A percentile compares a stretch with the other conserved stretches of the same genome.
Conservation (phyloP, 2,113 vertebrate genomes). For the Indicator indicator region DNA sequence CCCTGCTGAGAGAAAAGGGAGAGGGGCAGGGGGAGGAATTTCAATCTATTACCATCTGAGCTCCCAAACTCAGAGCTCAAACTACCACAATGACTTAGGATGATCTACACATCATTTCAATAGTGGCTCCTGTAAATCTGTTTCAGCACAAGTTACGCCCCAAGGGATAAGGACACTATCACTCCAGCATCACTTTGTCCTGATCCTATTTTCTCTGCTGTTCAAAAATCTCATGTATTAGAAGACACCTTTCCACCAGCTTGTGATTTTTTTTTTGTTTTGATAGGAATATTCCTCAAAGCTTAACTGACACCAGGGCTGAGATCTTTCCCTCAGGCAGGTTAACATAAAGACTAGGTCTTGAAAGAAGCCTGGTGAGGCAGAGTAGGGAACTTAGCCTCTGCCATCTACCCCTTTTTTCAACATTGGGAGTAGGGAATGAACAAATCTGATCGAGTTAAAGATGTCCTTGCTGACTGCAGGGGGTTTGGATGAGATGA, state of each 20-base stretch:
- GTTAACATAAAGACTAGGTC: background rate
- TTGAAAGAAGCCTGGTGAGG: background rate
- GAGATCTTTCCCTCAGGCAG: background rate
- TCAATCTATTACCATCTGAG: too few species aligned
- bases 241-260: background rate
- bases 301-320: background rate
- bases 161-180: background rate
- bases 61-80: too few species aligned
- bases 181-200: background rate
- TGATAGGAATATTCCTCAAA: background rate
- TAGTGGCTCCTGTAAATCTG: background rate
- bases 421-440: background rate
- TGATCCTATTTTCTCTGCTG: rapidly evolving
- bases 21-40: too few species aligned
- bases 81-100: too few species aligned
- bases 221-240: background rate
- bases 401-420: background rate
- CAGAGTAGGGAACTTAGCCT: background rate
- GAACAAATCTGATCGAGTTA: background rate
- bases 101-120: background rate
- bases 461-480: too few species aligned
- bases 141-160: background rate
- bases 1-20: too few species aligned
- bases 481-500: too few species aligned
- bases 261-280: background rate